Conservation (phyloP, 2,888 invertebrate genomes). For the Diachrysia chrysitis region DNA sequence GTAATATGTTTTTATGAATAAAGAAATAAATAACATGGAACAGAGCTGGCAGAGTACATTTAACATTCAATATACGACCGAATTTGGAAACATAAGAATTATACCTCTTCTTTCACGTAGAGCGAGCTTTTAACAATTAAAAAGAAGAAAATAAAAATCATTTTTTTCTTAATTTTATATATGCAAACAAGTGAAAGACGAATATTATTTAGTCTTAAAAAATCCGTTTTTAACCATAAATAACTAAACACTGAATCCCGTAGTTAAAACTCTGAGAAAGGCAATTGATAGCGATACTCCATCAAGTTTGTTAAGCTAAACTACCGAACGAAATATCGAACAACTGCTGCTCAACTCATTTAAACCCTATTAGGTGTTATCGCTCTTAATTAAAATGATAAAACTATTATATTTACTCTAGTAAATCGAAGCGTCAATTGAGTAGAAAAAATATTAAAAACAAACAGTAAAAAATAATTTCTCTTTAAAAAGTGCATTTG, state of each 20-base stretch:
- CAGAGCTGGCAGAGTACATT: too few species aligned
- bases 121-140: too few species aligned
- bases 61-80: too few species aligned
- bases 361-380: conserved; percentile 1
- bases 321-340: conserved; percentile 19
- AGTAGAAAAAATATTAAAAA: not conserved
- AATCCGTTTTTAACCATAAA: not conserved
- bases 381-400: not conserved
- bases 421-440: not conserved
- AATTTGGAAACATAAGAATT: too few species aligned
- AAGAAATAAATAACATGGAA: too few species aligned
- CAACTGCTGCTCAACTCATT: not conserved
- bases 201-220: not conserved
- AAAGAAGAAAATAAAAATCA: too few species aligned
- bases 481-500: too few species aligned
- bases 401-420: not conserved
- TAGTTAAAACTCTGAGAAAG: conserved; percentile 30
- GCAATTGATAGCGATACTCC: conserved; percentile 39
- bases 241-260: conserved; percentile 12
- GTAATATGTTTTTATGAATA: too few species aligned
- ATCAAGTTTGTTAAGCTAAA: conserved; percentile 39
- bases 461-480: not conserved
- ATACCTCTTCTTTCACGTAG: too few species aligned
- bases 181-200: conserved; percentile 19
- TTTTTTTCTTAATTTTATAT: too few species aligned